Percentiles rank a stretch among this genome's conserved stretches.
Evolutionary conservation across 2,113 vertebrate genomes (phyloP).

Genomic region (Fulica atra): DNA sequence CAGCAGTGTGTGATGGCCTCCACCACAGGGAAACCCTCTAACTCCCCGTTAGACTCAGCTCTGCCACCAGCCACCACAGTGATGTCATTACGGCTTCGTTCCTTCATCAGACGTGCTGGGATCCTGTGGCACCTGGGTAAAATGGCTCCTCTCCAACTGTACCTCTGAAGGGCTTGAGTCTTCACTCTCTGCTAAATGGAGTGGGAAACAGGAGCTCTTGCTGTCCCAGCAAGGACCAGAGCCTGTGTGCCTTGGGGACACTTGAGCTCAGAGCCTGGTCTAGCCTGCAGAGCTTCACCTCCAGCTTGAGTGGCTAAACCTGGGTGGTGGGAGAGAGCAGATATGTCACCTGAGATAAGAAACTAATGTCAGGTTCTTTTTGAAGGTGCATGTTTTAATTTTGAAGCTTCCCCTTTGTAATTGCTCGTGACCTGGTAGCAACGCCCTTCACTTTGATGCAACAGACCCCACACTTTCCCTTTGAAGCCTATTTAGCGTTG

Average conservation of each 20-base stretch:
- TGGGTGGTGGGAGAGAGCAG: neutral
- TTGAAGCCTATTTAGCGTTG: neutral
- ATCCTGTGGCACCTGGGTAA: neutral
- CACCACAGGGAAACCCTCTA: neutral
- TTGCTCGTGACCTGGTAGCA: neutral
- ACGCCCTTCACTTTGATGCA: neutral
- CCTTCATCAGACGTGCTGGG: neutral
- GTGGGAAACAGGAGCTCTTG: neutral
- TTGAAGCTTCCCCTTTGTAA: neutral
- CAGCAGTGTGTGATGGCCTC: neutral
- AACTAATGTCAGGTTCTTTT: conserved; percentile 11
- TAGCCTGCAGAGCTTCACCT: neutral
- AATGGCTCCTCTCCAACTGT: neutral
- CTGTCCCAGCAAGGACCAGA: fast-evolving
- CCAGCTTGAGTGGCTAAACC: neutral
- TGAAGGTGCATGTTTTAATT: conserved; percentile 13
- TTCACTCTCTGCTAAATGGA: neutral
- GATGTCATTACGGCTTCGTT: fast-evolving
- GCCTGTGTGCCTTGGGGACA: neutral
- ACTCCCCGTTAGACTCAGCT: fast-evolving
- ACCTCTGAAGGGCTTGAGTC: neutral
- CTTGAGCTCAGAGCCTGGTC: fast-evolving
- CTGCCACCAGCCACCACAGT: neutral
- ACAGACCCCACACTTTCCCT: neutral
- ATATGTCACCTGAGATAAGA: neutral